phyloP scores from a whole-genome alignment of 1,140 invertebrate species.

The Drosophila albomicans region DNA sequence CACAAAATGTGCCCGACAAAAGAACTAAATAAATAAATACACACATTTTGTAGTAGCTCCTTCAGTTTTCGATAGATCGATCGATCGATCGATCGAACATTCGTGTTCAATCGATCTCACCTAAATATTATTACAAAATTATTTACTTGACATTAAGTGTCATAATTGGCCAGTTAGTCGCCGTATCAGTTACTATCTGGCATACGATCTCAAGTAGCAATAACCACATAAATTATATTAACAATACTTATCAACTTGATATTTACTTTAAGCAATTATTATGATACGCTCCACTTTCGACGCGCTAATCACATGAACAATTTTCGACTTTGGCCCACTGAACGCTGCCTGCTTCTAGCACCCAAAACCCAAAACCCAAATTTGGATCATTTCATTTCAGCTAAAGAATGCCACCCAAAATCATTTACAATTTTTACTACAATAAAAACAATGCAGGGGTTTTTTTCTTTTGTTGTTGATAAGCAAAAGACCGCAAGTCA shows the following conservation, averaged over 20 bases:
- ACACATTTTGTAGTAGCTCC: not conserved
- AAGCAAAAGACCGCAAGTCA: not conserved
- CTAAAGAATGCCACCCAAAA: not conserved
- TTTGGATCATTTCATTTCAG: not conserved
- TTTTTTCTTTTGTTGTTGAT: not conserved
- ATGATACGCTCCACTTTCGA: slow-evolving; percentile 14
- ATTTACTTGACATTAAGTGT: slow-evolving; percentile 32
- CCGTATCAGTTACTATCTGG: slow-evolving; percentile 24
- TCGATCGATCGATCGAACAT: not conserved
- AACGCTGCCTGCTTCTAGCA: not conserved
- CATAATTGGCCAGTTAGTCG: slow-evolving; percentile 34
- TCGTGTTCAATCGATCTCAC: not conserved
- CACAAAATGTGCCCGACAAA: not conserved
- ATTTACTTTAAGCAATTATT: slow-evolving; percentile 37
- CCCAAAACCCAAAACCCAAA: not conserved
- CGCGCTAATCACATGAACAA: slow-evolving; percentile 27
- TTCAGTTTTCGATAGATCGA: not conserved
- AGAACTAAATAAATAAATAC: slow-evolving; percentile 19
- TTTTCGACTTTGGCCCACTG: slow-evolving; percentile 19
- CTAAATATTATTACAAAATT: slow-evolving; percentile 21
- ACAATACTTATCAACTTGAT: slow-evolving; percentile 34
- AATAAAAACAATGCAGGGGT: not conserved
- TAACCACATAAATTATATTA: slow-evolving; percentile 39
- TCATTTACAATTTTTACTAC: slow-evolving; percentile 1
- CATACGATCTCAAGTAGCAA: slow-evolving; percentile 31